These are phyloP conservation scores for Harpagifer antarcticus DNA, from an alignment of 2,797 vertebrate species.

Conservation along the genomic window DNA sequence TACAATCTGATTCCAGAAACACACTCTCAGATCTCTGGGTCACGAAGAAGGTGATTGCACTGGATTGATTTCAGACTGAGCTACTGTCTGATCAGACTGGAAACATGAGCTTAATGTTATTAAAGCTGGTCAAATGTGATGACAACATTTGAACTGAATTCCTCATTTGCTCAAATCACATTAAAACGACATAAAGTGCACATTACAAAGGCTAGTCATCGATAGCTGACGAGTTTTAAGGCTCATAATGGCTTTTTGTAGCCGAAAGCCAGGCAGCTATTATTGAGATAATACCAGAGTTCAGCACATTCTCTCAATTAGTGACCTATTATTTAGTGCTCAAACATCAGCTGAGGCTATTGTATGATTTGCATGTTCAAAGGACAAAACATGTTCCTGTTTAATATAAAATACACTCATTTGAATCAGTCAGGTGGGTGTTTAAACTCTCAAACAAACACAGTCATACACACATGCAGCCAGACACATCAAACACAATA, in stretches of 20 bases:
- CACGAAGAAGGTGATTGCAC: slow-evolving; percentile 43
- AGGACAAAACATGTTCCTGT: slow-evolving; percentile 1
- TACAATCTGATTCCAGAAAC: slow-evolving; percentile 23
- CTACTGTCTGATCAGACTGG: slow-evolving; percentile 21
- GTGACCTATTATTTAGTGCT: slow-evolving; percentile 25
- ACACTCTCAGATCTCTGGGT: slow-evolving; percentile 28
- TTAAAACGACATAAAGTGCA: slow-evolving; percentile 52
- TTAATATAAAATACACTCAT: background rate
- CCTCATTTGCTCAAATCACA: slow-evolving; percentile 44
- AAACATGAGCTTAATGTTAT: slow-evolving; percentile 40
- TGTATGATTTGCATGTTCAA: background rate
- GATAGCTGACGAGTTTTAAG: slow-evolving; percentile 37
- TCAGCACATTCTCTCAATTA: slow-evolving; percentile 21
- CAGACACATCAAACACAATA: background rate
- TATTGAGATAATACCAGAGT: slow-evolving; percentile 32
- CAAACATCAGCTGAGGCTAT: slow-evolving; percentile 6
- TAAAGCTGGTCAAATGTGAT: slow-evolving; percentile 59
- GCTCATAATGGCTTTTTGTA: slow-evolving; percentile 43
- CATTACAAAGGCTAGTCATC: slow-evolving; percentile 32
- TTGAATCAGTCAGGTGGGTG: slow-evolving; percentile 19
- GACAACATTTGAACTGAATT: slow-evolving; percentile 53
- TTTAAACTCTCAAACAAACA: slow-evolving; percentile 14
- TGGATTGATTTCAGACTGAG: slow-evolving; percentile 31
- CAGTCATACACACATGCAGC: slow-evolving; percentile 10
- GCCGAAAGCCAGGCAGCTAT: slow-evolving; percentile 33